A percentile compares a stretch with the other conserved stretches of the same genome.
These are phyloP conservation scores for Macquaria ambigua DNA, from an alignment of 2,113 vertebrate genomes.

Conservation along the genomic window DNA sequence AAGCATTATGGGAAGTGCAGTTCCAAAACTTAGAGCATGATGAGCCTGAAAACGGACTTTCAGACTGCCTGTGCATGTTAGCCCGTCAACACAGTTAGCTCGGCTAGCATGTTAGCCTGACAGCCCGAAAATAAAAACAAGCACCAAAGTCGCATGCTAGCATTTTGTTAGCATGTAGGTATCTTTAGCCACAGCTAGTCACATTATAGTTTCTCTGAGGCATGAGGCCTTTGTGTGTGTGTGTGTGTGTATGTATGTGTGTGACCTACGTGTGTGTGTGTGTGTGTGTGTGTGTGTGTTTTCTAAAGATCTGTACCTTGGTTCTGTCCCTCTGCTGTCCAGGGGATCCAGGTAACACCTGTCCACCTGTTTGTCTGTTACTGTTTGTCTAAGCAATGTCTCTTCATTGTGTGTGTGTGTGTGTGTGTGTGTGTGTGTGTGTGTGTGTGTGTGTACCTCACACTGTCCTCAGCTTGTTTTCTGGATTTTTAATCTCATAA, in stretches of 20 bases:
- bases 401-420: constrained; percentile 14
- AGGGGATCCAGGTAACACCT: constrained; percentile 75
- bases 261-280: neutral
- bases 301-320: constrained; percentile 67
- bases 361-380: constrained; percentile 29
- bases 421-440: neutral
- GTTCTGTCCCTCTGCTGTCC: constrained; percentile 69
- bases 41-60: too few relatives aligned
- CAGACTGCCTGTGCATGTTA: neutral
- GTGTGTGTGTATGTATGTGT: constrained; percentile 13
- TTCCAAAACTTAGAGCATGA: neutral
- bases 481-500: neutral
- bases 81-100: neutral
- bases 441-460: constrained; percentile 6
- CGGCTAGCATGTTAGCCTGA: constrained; percentile 35
- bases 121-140: neutral
- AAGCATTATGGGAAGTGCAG: too few relatives aligned
- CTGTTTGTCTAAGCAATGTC: neutral
- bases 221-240: neutral
- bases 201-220: neutral
- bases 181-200: neutral
- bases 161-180: constrained; percentile 40
- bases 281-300: constrained; percentile 26
- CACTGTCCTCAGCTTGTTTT: neutral
- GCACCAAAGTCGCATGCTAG: constrained; percentile 31